Evolutionary conservation across 2,797 vertebrate genomes (phyloP), one percentile per base, ranked within the genome.

Genomic region (Aulostomus chinensis): DNA sequence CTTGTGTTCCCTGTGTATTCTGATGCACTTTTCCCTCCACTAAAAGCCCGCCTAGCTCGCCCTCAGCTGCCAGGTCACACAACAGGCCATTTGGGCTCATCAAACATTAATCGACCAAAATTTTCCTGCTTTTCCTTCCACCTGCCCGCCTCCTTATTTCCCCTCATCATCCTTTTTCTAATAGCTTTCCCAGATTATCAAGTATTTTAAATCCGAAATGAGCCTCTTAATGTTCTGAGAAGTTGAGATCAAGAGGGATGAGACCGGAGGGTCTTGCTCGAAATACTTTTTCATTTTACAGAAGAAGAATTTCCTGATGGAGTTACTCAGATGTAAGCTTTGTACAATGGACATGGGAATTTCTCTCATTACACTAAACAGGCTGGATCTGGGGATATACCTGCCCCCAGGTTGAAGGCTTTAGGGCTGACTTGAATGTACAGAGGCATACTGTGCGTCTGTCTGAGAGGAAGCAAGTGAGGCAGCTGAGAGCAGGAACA

Each of bases 41-140:
- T 84, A 72, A 85, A 77, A 81, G 49, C 73, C 60, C 72, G 70
- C 47, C 62, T 70, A 53, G 62, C 58, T 45, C n/a, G n/a, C n/a
- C n/a, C 52, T 59, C 36, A 58, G 67, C 79, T 81, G 76, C 84
- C 78, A 74, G 69, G 64, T 68, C 68, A 77, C 61, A 73, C 62
- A 49, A 62, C 56, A 72, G 68, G 58, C 80, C 77, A 89, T 89
- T 90, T 86, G 60, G 57, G 42, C 67, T 90, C 86, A 89, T 88
- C 76, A 90, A 91, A 91, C 69, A 88, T 91, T 88, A 60, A 91
- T 85, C 43, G 37, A 47, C 78, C 63, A 59, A 74, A 84, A 87
- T 72, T 67, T 65, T 66, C 28, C 49, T 18, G 21, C 65, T 45
- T 48, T 35, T 60, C 42, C 10, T 35, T 54, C 46, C 39, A 28